phyloP scores from a whole-genome alignment of 2,888 invertebrate genomes.

The Drosophila hamatofila region DNA sequence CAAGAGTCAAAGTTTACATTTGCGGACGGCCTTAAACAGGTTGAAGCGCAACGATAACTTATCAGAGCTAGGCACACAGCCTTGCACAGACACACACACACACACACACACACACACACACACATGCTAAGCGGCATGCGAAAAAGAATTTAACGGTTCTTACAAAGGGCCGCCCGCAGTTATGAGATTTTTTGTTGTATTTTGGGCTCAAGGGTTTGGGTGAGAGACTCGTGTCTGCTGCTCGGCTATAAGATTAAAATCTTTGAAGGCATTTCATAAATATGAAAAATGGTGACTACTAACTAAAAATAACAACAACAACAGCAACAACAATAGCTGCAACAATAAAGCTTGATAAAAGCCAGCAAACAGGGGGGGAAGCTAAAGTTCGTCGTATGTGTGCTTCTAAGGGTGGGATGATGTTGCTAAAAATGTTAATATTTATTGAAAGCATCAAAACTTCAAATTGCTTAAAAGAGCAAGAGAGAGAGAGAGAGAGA shows the following conservation, averaged over 20 bases:
- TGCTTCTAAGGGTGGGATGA: conserved; percentile 21
- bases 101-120: conserved; percentile 13
- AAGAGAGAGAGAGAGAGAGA: background rate
- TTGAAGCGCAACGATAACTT: conserved; percentile 43
- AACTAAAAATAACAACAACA: conserved; percentile 65
- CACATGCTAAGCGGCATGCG: conserved; percentile 31
- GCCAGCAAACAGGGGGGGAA: conserved; percentile 5
- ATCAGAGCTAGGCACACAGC: conserved; percentile 30
- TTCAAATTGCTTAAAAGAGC: conserved; percentile 23
- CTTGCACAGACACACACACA: conserved; percentile 10
- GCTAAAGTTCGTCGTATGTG: conserved; percentile 3
- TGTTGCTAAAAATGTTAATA: conserved; percentile 67
- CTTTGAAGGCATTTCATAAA: conserved; percentile 78
- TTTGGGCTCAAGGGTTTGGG: conserved; percentile 8
- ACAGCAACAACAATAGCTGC: conserved; percentile 22
- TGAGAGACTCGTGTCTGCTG: conserved; percentile 9
- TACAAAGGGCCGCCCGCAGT: conserved; percentile 59
- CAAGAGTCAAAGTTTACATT: conserved; percentile 64
- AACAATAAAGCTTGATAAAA: conserved; percentile 49
- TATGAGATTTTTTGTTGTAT: conserved; percentile 28
- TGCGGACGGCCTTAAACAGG: conserved; percentile 36
- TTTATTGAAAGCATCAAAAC: conserved; percentile 75
- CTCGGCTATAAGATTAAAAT: conserved; percentile 72
- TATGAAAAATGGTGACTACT: conserved; percentile 73
- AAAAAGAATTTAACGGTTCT: conserved; percentile 57